Percentiles rank a stretch among this genome's conserved stretches.
phyloP scores from a whole-genome alignment of 2,888 invertebrate species.

The Nematopogon swammerdamellus region DNA sequence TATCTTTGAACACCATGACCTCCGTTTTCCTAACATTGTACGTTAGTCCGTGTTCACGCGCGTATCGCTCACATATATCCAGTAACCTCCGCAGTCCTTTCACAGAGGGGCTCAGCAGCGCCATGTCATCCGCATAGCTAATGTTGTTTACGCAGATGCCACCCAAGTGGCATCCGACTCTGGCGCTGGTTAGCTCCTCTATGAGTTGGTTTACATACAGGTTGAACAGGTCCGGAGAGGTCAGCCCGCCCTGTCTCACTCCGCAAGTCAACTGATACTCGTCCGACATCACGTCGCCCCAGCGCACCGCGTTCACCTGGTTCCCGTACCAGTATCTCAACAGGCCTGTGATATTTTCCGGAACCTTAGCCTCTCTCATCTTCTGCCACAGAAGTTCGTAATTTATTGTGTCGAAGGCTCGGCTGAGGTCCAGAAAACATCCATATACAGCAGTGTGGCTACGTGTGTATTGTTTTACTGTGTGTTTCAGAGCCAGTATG shows the following conservation, averaged over 20 bases:
- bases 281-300: slow-evolving; percentile 1
- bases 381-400: slow-evolving; percentile 12
- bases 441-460: slow-evolving; percentile 4
- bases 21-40: slow-evolving; percentile 4
- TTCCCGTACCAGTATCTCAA: slow-evolving; percentile 3
- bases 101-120: slow-evolving; percentile 7
- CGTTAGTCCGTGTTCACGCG: not conserved
- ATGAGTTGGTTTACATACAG: slow-evolving; percentile 5
- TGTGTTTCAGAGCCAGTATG: slow-evolving; percentile 10
- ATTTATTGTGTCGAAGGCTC: slow-evolving; percentile 12
- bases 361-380: slow-evolving; percentile 6
- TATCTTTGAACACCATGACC: slow-evolving; percentile 3
- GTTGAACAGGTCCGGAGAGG: slow-evolving; percentile 4
- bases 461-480: slow-evolving; percentile 6
- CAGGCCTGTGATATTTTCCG: slow-evolving; percentile 6
- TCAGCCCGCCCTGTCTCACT: slow-evolving; percentile 2
- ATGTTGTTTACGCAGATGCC: slow-evolving; percentile 6
- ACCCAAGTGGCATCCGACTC: slow-evolving; percentile 6
- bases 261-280: slow-evolving; percentile 1
- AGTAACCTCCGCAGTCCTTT: slow-evolving; percentile 3
- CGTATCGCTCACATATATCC: slow-evolving; percentile 2
- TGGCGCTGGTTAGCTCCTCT: slow-evolving; percentile 2
- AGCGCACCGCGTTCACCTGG: not conserved
- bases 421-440: slow-evolving; percentile 11
- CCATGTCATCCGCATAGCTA: slow-evolving; percentile 10